These are phyloP conservation scores for Phyllotreta cruciferae DNA, from an alignment of 2,888 invertebrate genomes.

Conservation along the genomic window DNA sequence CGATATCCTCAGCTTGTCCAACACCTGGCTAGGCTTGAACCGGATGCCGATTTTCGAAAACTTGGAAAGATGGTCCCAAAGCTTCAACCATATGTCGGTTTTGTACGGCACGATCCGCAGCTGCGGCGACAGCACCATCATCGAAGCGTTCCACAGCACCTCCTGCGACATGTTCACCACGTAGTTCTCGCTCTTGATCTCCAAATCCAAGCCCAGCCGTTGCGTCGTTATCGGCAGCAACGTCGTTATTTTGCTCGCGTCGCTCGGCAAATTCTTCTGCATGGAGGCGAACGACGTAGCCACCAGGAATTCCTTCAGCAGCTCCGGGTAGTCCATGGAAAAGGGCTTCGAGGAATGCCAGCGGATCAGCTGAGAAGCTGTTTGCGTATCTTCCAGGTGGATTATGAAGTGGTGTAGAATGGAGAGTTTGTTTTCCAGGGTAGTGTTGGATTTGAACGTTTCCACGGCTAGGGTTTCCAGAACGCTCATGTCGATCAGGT, in stretches of 20 bases:
- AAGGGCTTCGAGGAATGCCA: slow-evolving; percentile 68
- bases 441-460: slow-evolving; percentile 72
- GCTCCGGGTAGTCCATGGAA: slow-evolving; percentile 68
- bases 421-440: slow-evolving; percentile 76
- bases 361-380: slow-evolving; percentile 72
- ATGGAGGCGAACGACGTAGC: slow-evolving; percentile 76
- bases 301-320: slow-evolving; percentile 83
- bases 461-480: slow-evolving; percentile 72
- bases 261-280: slow-evolving; percentile 74
- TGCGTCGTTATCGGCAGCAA: slow-evolving; percentile 76
- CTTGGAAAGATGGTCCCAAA: slow-evolving; percentile 76
- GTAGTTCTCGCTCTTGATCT: slow-evolving; percentile 65
- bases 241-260: slow-evolving; percentile 72
- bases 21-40: slow-evolving; percentile 74
- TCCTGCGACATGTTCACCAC: slow-evolving; percentile 75
- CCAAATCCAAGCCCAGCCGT: slow-evolving; percentile 65
- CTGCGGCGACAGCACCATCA: slow-evolving; percentile 83
- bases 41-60: slow-evolving; percentile 67
- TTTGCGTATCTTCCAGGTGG: slow-evolving; percentile 77
- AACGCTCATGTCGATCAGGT: slow-evolving; percentile 72
- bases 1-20: slow-evolving; percentile 80
- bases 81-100: slow-evolving; percentile 81
- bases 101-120: slow-evolving; percentile 84
- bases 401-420: slow-evolving; percentile 84
- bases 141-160: slow-evolving; percentile 80